Base-by-base conservation (phyloP, 2,797 vertebrate species). In the Chelonia mydas region DNA sequence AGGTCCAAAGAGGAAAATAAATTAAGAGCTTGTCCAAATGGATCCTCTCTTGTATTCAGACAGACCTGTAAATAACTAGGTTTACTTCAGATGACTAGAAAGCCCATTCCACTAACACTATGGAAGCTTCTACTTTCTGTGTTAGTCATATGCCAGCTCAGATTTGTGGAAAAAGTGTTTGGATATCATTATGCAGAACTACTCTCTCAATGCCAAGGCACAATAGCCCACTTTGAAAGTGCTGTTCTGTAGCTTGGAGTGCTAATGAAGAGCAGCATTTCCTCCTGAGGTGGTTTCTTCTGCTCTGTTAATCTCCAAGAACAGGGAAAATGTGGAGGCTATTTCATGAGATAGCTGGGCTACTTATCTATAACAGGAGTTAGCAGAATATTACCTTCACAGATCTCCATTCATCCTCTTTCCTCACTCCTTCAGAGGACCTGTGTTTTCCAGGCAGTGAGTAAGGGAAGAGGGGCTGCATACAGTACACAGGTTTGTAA, bases 161-260 rank as follows among this genome's bases (percentile, higher is more conserved):
- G 77, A 94, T 85, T 92, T 92, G 90, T 95, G 90, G 53, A 94
- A 37, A 19, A 88, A 51, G 84, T 92, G 85, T 88, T 68, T 72
- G 82, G 37, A 13, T 37, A 41, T 74, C 21, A 72, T 72, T 41
- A 74, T 41, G n/a, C 37, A 74, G 68, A 37, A 37, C 23, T 74
- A 74, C 68, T 74, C 68, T 45, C 37, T 74, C 33, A 65, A 37
- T 68, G 65, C 17, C 21, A 74, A 41, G 37, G 37, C 57, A 21
- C 5, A 45, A 16, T 37, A 7, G 33, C 65, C 68, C 41, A 45
- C 23, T 41, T 74, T 41, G 23, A 45, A 74, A 74, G 16, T 65
- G 33, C 61, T 65, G 61, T 65, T n/a, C 61, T 3, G 16, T 65
- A 65, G 16, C 33, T n/a, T 54, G 21, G 53, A 23, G 53, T 54